Evolutionary conservation across 2,888 invertebrate species (phyloP).

Genomic region (Tanytarsus gracilentus): DNA sequence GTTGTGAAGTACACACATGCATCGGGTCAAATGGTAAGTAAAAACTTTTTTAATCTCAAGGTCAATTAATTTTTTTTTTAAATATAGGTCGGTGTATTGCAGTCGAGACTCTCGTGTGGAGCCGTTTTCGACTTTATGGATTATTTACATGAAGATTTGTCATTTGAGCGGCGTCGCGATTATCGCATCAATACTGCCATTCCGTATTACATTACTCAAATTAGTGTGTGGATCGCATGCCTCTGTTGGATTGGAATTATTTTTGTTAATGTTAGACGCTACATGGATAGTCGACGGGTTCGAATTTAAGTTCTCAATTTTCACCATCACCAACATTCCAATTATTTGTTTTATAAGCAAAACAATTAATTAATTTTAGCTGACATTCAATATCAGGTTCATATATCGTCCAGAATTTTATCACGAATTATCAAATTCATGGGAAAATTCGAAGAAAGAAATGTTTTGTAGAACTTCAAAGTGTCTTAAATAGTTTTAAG

Average conservation of each 20-base stretch:
- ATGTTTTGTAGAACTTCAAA: too few relatives aligned
- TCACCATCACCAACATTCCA: too few relatives aligned
- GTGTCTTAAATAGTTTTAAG: too few relatives aligned
- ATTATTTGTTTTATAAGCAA: too few relatives aligned
- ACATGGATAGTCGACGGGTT: slow-evolving; percentile 38
- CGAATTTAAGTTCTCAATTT: slow-evolving; percentile 35
- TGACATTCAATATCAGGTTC: too few relatives aligned
- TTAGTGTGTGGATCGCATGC: slow-evolving; percentile 54
- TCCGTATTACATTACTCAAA: slow-evolving; percentile 56
- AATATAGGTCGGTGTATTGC: slow-evolving; percentile 21
- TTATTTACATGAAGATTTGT: slow-evolving; percentile 60
- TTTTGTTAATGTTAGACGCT: slow-evolving; percentile 48
- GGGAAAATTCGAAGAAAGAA: too few relatives aligned
- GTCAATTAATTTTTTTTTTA: neutral
- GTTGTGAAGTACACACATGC: slow-evolving; percentile 49
- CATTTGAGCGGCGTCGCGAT: slow-evolving; percentile 54
- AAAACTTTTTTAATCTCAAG: neutral
- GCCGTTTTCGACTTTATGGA: slow-evolving; percentile 78
- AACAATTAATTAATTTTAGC: too few relatives aligned
- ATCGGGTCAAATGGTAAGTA: slow-evolving; percentile 39
- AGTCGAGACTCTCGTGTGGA: slow-evolving; percentile 55
- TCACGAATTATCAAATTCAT: too few relatives aligned
- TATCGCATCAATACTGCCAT: slow-evolving; percentile 64
- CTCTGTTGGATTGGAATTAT: slow-evolving; percentile 48
- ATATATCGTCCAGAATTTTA: too few relatives aligned